Percentiles rank a stretch among this genome's conserved stretches.
phyloP scores from a whole-genome alignment of 2,113 vertebrate genomes.

The Marmota flaviventris region DNA sequence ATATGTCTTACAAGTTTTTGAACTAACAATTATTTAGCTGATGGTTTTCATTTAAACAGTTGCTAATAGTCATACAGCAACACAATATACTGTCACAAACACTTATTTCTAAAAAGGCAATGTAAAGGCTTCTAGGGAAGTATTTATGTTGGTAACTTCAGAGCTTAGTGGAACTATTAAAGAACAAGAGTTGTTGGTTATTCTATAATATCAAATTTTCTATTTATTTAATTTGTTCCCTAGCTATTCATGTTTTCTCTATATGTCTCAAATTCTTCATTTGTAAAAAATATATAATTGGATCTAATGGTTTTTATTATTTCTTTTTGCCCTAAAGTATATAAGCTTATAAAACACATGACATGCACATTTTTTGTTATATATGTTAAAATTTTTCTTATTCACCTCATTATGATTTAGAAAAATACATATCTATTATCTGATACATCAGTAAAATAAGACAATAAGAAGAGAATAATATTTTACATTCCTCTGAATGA shows the following conservation, averaged over 20 bases:
- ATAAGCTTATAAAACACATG: background rate
- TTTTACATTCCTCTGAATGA: constrained; percentile 9
- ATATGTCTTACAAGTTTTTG: background rate
- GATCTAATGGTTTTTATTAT: background rate
- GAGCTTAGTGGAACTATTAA: background rate
- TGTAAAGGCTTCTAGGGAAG: background rate
- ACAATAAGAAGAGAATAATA: background rate
- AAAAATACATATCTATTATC: background rate
- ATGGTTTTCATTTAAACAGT: background rate
- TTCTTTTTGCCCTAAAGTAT: background rate
- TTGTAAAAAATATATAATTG: background rate
- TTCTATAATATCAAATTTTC: background rate
- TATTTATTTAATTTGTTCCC: background rate
- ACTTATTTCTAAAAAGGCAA: background rate
- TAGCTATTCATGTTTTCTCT: background rate
- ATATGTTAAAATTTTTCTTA: background rate
- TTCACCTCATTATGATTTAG: background rate
- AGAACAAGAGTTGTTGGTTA: background rate
- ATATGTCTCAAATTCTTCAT: background rate
- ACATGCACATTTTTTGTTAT: background rate
- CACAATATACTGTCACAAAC: background rate
- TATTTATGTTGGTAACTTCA: background rate
- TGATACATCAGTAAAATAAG: background rate
- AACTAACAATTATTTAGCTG: background rate
- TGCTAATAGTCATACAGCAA: background rate